phyloP scores from a whole-genome alignment of 2,113 vertebrate genomes.

The Sarotherodon lohbergeri region DNA sequence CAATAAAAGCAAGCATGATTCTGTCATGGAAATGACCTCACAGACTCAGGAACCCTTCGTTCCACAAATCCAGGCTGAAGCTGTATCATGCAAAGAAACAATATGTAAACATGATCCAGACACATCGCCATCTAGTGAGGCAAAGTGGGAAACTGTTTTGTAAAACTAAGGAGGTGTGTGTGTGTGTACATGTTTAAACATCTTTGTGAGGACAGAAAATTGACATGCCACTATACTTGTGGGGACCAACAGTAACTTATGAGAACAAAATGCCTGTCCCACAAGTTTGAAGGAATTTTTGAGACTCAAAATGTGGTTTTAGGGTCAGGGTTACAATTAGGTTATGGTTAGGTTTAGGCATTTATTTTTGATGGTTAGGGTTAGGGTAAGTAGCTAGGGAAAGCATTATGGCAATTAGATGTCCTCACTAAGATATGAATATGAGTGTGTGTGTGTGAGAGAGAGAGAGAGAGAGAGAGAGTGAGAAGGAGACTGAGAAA shows the following conservation, averaged over 20 bases:
- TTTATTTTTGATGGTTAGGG: not conserved
- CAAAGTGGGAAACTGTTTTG: not conserved
- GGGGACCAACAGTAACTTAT: not conserved
- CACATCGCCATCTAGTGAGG: not conserved
- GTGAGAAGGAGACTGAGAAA: not conserved
- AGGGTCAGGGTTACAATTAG: not conserved
- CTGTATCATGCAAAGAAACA: not conserved
- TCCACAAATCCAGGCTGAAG: not conserved
- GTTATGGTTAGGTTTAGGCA: not conserved
- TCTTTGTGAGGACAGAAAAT: not conserved
- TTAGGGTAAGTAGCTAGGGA: not conserved
- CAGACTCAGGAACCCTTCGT: not conserved
- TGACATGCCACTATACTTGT: not conserved
- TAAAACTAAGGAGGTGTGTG: not conserved
- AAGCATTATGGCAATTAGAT: not conserved
- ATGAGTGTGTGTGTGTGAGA: not conserved
- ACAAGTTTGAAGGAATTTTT: not conserved
- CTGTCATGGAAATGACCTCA: not conserved
- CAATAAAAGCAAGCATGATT: not conserved
- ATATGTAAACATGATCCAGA: not conserved
- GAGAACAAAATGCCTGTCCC: not conserved
- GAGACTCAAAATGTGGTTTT: not conserved
- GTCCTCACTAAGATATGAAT: not conserved
- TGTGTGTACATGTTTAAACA: not conserved
- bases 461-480: not conserved